Evolutionary conservation across 2,113 vertebrate genomes (phyloP).

Genomic region (Rhodinocichla rosea): DNA sequence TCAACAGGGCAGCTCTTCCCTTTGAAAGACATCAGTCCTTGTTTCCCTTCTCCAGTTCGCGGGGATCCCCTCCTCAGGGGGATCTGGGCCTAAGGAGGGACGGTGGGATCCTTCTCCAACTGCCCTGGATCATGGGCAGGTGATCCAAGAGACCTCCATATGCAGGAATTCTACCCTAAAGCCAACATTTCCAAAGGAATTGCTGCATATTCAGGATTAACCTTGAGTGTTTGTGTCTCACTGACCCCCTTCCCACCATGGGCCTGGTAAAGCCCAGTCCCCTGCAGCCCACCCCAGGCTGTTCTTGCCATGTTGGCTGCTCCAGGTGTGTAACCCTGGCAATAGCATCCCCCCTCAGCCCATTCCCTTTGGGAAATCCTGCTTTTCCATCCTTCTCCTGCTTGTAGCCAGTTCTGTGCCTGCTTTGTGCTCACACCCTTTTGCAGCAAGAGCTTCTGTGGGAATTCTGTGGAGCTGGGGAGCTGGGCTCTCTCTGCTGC

Average conservation of each 20-base stretch:
- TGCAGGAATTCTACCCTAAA: background rate
- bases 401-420: background rate
- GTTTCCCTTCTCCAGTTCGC: background rate
- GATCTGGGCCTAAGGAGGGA: background rate
- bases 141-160: background rate
- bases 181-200: background rate
- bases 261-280: background rate
- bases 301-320: background rate
- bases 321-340: background rate
- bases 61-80: background rate
- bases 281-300: background rate
- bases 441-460: background rate
- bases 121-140: background rate
- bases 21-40: background rate
- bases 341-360: background rate
- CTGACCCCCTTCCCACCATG: background rate
- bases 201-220: background rate
- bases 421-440: fast-evolving
- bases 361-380: background rate
- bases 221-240: background rate
- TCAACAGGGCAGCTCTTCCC: background rate
- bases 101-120: background rate
- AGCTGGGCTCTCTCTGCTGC: background rate
- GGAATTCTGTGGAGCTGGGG: background rate
- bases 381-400: background rate